These are phyloP conservation scores for Brienomyrus longianalis DNA, from an alignment of 2,113 vertebrate genomes.

Conservation along the genomic window DNA sequence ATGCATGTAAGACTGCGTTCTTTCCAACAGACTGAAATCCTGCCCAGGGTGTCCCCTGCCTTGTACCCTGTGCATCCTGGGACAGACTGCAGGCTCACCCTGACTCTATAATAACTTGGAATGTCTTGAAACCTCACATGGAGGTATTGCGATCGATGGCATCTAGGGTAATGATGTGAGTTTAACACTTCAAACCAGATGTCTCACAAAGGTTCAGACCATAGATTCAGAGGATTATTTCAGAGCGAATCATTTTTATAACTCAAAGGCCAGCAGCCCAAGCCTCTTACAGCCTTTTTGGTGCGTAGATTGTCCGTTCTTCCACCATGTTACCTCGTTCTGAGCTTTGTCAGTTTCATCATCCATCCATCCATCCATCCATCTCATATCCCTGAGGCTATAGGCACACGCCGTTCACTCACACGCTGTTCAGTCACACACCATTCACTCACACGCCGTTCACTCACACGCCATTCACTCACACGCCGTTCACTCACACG, in stretches of 20 bases:
- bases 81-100: background rate
- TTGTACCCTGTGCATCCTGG: background rate
- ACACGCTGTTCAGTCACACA: too few relatives aligned
- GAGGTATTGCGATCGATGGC: background rate
- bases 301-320: background rate
- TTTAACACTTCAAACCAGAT: background rate
- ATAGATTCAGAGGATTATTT: background rate
- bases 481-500: too few relatives aligned
- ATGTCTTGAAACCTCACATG: background rate
- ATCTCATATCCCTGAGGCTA: too few relatives aligned
- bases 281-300: too few relatives aligned
- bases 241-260: background rate
- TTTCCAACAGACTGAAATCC: background rate
- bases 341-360: slow-evolving; percentile 40
- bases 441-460: too few relatives aligned
- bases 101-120: background rate
- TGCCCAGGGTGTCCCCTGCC: background rate
- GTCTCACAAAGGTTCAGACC: background rate
- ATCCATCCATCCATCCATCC: too few relatives aligned
- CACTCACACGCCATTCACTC: too few relatives aligned
- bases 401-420: too few relatives aligned
- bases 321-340: slow-evolving; percentile 23
- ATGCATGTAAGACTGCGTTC: background rate
- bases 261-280: too few relatives aligned
- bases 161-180: background rate